phyloP scores from a whole-genome alignment of 2,888 invertebrate species.

The Odontomyia ornata region DNA sequence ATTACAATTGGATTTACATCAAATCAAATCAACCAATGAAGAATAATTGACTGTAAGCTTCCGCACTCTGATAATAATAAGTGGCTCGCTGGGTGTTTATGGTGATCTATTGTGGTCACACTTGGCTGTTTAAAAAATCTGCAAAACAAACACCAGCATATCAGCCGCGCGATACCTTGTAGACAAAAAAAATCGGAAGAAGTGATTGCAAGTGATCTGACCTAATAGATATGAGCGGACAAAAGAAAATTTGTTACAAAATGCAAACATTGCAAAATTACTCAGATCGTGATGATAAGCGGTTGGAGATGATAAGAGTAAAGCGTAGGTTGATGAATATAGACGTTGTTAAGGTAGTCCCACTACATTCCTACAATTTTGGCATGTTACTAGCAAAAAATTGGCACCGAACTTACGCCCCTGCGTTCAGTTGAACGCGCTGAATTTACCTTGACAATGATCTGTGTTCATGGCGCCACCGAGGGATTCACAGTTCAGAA shows the following conservation, averaged over 20 bases:
- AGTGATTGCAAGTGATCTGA: background rate
- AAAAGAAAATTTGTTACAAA: background rate
- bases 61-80: constrained; percentile 9
- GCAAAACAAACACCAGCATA: constrained; percentile 1
- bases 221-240: background rate
- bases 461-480: no score
- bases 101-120: background rate
- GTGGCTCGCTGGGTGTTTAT: background rate
- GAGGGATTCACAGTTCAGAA: no score
- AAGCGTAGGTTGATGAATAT: no score
- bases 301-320: no score
- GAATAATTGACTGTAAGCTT: constrained; percentile 5
- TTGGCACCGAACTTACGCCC: no score
- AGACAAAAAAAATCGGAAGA: background rate
- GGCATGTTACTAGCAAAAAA: no score
- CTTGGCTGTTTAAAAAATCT: background rate
- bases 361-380: no score
- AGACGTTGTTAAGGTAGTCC: no score
- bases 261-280: background rate
- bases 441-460: no score
- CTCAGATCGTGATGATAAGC: no score
- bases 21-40: constrained; percentile 22
- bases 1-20: constrained; percentile 7
- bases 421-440: no score
- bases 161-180: background rate